Evolutionary conservation across 1,140 invertebrate species (phyloP), one percentile per base, ranked within the genome.

Genomic region (Oryzaephilus surinamensis): DNA sequence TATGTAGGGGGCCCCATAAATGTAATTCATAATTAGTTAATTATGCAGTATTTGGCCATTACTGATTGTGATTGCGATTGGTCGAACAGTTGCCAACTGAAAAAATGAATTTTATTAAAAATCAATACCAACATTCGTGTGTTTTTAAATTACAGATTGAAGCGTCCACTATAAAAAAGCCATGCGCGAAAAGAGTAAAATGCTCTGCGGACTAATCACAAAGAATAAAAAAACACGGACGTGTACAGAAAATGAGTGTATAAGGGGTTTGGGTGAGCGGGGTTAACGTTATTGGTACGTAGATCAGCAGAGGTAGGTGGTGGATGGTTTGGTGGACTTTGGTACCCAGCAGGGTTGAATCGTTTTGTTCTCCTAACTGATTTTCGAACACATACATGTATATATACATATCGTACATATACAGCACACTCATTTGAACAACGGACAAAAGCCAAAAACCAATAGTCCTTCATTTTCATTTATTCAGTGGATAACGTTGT

Each of bases 51-150:
- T 54, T 55, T 54, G 52, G 52, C 54, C 50, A 56, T 58, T 54
- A 54, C 51, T 48, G 53, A 54, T 52, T 53, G 44, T 51, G 54
- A 56, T 54, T 56, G 55, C 52, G 44, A 58, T 58, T 58, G 55
- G 55, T 45, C 49, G 53, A 48, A 52, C 32, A 35, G 55, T 56
- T 58, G 50, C 55, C 52, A 58, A 56, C 55, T 52, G 54, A 58
- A 58, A 58, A 58, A 58, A 58, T 58, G 55, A 58, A 58, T 58
- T 58, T 58, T 58, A 58, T 58, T 58, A 58, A 58, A 58, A 58
- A 58, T 58, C 55, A 58, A 58, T 58, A 58, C 55, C 31, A 43
- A 58, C 54, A 58, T 51, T 58, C 54, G 55, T 54, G 54, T 56
- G 55, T 58, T 58, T 58, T 58, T 56, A 58, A 58, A 58, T 58